Percentiles rank a stretch among this genome's conserved stretches.
These are phyloP conservation scores for Pissodes strobi DNA, from an alignment of 1,140 invertebrate genomes.

Conservation along the genomic window DNA sequence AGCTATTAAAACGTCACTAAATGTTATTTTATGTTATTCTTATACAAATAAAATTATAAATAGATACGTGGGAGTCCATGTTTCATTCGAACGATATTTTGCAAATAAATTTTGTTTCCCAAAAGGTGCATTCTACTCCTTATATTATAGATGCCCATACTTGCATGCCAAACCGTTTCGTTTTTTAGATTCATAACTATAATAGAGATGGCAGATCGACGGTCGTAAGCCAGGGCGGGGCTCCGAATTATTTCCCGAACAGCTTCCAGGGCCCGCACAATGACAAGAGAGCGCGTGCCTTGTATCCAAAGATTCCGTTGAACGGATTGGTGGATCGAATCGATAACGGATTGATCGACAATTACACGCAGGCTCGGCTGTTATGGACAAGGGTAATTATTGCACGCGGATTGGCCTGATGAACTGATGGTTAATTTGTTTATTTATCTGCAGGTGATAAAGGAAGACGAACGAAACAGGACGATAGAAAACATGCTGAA, in stretches of 20 bases:
- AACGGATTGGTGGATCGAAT: slow-evolving; percentile 65
- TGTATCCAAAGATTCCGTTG: slow-evolving; percentile 59
- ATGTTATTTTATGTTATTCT: background rate
- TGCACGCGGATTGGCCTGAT: background rate
- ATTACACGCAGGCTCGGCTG: slow-evolving; percentile 74
- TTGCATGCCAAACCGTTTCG: too few relatives aligned
- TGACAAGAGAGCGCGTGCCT: slow-evolving; percentile 58
- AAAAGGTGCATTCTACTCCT: background rate
- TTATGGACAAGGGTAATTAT: slow-evolving; percentile 73
- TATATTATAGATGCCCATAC: too few relatives aligned
- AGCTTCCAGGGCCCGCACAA: slow-evolving; percentile 84
- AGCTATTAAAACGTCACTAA: slow-evolving; percentile 12
- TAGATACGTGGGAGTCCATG: too few relatives aligned
- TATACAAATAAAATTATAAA: too few relatives aligned
- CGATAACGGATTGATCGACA: slow-evolving; percentile 85
- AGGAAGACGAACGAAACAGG: slow-evolving; percentile 70
- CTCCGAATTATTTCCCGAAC: slow-evolving; percentile 95
- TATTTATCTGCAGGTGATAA: slow-evolving; percentile 63
- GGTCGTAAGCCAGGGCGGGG: slow-evolving; percentile 70
- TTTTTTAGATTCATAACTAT: slow-evolving; percentile 66
- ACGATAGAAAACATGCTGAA: slow-evolving; percentile 80
- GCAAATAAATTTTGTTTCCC: background rate
- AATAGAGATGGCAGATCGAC: slow-evolving; percentile 82
- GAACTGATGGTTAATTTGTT: background rate
- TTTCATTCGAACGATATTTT: background rate